A percentile compares a stretch with the other conserved stretches of the same genome.
Evolutionary conservation across 2,113 vertebrate genomes (phyloP).

Genomic region (Saguinus midas): DNA sequence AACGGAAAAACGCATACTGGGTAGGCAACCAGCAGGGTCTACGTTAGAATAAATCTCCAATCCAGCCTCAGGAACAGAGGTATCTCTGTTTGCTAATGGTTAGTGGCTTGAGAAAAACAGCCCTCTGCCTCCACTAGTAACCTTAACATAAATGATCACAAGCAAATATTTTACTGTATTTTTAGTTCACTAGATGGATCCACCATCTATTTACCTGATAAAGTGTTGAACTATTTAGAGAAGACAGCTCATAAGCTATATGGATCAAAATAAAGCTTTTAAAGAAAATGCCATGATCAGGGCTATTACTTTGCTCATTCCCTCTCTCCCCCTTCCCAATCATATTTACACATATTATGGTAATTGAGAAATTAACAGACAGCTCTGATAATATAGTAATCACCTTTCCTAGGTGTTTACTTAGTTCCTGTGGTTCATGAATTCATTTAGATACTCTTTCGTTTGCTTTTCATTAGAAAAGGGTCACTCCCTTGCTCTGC

Average conservation of each 20-base stretch:
- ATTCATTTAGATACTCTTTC: neutral
- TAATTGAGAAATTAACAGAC: neutral
- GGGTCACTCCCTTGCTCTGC: neutral
- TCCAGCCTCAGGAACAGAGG: neutral
- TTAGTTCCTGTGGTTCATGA: neutral
- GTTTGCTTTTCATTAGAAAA: neutral
- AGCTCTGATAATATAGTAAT: neutral
- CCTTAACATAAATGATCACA: neutral
- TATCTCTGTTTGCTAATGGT: neutral
- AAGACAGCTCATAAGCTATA: neutral
- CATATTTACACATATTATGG: neutral
- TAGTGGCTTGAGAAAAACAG: neutral
- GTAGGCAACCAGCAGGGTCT: neutral
- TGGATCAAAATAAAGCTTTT: neutral
- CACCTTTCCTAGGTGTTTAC: neutral
- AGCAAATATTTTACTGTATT: conserved; percentile 16
- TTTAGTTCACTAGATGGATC: neutral
- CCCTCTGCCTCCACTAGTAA: neutral
- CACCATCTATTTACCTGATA: neutral
- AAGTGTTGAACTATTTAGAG: neutral
- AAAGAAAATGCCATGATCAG: neutral
- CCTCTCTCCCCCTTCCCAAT: neutral
- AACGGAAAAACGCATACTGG: neutral
- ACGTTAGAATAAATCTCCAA: neutral
- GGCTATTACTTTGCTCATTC: neutral